A percentile compares a stretch with the other conserved stretches of the same genome.
These are phyloP conservation scores for Rambutsinella grinnellia DNA, from an alignment of 2,888 invertebrate genomes.

Conservation along the genomic window DNA sequence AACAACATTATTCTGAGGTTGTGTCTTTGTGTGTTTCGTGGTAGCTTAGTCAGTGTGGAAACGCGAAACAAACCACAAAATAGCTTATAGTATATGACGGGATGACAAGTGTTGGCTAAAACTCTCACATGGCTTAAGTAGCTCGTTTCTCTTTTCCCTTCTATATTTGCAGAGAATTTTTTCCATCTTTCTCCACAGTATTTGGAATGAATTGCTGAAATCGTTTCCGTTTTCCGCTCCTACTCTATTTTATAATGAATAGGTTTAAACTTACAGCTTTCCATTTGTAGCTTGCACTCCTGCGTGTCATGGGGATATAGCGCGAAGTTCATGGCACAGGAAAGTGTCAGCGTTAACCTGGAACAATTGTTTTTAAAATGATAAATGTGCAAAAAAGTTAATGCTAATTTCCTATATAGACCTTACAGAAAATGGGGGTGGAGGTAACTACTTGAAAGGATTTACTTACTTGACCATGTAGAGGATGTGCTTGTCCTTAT, in stretches of 20 bases:
- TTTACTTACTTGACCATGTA: slow-evolving; percentile 85
- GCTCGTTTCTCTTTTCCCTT: slow-evolving; percentile 7
- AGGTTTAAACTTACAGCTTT: slow-evolving; percentile 82
- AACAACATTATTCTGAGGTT: too few relatives aligned
- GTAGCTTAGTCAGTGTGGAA: too few relatives aligned
- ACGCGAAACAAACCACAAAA: too few relatives aligned
- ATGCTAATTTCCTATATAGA: slow-evolving; percentile 6
- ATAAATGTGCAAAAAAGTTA: slow-evolving; percentile 9
- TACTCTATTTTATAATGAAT: background rate
- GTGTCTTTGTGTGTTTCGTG: too few relatives aligned
- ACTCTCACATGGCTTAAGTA: slow-evolving; percentile 38
- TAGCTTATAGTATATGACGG: too few relatives aligned
- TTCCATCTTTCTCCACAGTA: background rate
- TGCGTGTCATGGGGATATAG: slow-evolving; percentile 96
- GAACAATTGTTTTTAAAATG: slow-evolving; percentile 62
- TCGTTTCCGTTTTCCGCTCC: background rate
- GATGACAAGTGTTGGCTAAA: slow-evolving; percentile 45
- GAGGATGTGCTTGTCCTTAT: slow-evolving; percentile 86
- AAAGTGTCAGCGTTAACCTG: slow-evolving; percentile 84
- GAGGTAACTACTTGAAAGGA: too few relatives aligned
- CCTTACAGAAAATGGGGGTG: too few relatives aligned
- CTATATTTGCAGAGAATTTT: too few relatives aligned
- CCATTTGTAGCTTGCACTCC: slow-evolving; percentile 94
- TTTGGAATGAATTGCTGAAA: background rate
- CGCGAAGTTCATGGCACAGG: slow-evolving; percentile 95